Evolutionary conservation across 2,113 vertebrate genomes (phyloP).

Genomic region (Petrocephalus zakoni): DNA sequence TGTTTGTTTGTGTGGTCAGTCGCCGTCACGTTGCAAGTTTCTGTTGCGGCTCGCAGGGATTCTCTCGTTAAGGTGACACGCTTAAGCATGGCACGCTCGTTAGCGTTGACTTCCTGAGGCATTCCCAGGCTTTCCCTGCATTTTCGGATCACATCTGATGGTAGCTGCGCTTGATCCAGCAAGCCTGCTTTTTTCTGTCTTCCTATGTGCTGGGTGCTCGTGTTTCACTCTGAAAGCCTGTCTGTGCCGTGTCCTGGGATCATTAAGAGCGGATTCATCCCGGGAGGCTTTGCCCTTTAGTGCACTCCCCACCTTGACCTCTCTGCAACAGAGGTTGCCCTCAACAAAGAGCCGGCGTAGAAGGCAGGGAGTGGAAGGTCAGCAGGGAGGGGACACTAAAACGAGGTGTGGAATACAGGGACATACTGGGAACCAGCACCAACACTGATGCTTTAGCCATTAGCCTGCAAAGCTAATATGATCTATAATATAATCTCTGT

Average conservation of each 20-base stretch:
- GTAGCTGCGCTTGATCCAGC: not conserved
- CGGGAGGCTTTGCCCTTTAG: not conserved
- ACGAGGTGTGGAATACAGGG: not conserved
- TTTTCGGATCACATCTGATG: not conserved
- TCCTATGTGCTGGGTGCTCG: no score
- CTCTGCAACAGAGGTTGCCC: not conserved
- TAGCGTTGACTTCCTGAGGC: not conserved
- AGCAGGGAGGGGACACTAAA: not conserved
- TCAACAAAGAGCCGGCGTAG: not conserved
- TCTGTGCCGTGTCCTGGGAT: not conserved
- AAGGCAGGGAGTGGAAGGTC: not conserved
- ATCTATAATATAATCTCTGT: not conserved
- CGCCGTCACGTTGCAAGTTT: not conserved
- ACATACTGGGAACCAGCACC: not conserved
- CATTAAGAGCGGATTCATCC: not conserved
- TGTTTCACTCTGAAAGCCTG: not conserved
- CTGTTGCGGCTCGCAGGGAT: not conserved
- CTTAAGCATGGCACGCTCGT: not conserved
- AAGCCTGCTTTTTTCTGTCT: not conserved
- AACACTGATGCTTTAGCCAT: not conserved
- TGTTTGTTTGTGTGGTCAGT: not conserved
- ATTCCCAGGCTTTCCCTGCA: not conserved
- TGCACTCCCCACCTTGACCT: not conserved
- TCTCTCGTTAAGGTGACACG: not conserved
- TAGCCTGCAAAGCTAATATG: not conserved